Conservation (phyloP, 2,113 vertebrate species). For the Alethe castanea region DNA sequence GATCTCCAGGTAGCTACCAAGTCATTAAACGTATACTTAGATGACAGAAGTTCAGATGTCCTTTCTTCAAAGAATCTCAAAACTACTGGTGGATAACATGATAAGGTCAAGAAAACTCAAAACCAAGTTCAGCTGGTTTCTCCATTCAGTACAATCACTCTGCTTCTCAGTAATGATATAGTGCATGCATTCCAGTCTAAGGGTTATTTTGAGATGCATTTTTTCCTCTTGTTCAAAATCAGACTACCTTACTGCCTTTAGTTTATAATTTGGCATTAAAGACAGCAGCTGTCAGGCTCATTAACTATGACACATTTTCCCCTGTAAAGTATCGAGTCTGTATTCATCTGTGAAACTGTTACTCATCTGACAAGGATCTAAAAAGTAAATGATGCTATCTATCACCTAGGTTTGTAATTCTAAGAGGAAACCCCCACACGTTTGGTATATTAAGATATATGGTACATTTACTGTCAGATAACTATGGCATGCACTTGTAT, state of each 20-base stretch:
- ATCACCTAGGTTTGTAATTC: neutral
- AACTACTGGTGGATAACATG: neutral
- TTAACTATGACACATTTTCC: neutral
- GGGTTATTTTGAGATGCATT: neutral
- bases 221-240: neutral
- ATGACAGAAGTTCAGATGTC: neutral
- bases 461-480: neutral
- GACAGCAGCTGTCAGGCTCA: neutral
- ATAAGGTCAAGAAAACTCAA: neutral
- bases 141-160: neutral
- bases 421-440: neutral
- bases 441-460: neutral
- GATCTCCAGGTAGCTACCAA: neutral
- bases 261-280: neutral
- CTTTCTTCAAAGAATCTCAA: neutral
- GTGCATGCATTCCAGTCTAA: neutral
- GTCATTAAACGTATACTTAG: neutral
- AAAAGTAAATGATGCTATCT: neutral
- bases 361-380: neutral
- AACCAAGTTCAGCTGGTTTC: neutral
- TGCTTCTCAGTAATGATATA: neutral
- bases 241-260: neutral
- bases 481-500: neutral
- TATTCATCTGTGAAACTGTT: neutral
- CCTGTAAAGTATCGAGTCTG: neutral